These are phyloP conservation scores for Cydia strobilella DNA, from an alignment of 1,140 invertebrate species.

Conservation along the genomic window DNA sequence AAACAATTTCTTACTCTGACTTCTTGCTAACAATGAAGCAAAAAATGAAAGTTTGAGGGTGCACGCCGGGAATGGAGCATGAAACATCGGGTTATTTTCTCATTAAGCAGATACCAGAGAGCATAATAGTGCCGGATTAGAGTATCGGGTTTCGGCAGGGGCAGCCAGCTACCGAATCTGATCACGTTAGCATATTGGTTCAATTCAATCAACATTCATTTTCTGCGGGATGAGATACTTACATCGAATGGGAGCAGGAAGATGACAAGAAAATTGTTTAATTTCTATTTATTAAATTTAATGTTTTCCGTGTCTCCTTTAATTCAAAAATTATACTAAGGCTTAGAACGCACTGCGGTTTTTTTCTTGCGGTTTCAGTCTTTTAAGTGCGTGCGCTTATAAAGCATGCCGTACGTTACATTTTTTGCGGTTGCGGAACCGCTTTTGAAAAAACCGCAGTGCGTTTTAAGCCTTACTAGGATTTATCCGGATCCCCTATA, in stretches of 20 bases:
- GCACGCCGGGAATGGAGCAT: conserved; percentile 40
- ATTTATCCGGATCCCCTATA: no score
- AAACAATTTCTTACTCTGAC: no score
- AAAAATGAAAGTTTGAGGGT: not conserved
- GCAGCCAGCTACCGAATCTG: not conserved
- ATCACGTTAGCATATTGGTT: conserved; percentile 17
- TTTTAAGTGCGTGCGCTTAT: no score
- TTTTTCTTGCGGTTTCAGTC: no score
- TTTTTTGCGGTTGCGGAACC: no score
- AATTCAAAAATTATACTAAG: no score
- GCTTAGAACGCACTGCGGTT: no score
- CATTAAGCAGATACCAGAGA: conserved; percentile 41
- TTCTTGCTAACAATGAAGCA: no score
- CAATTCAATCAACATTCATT: conserved; percentile 20
- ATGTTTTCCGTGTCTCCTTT: no score
- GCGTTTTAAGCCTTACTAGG: no score
- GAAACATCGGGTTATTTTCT: conserved; percentile 51
- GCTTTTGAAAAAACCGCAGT: no score
- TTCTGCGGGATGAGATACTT: not conserved
- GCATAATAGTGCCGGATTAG: conserved; percentile 48
- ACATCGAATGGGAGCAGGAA: not conserved
- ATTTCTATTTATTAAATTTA: not conserved
- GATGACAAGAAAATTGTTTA: not conserved
- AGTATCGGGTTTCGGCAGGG: conserved; percentile 42
- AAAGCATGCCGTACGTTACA: no score